Base-by-base conservation (phyloP, 2,113 vertebrate species). In the Neopipo cinnamomea region DNA sequence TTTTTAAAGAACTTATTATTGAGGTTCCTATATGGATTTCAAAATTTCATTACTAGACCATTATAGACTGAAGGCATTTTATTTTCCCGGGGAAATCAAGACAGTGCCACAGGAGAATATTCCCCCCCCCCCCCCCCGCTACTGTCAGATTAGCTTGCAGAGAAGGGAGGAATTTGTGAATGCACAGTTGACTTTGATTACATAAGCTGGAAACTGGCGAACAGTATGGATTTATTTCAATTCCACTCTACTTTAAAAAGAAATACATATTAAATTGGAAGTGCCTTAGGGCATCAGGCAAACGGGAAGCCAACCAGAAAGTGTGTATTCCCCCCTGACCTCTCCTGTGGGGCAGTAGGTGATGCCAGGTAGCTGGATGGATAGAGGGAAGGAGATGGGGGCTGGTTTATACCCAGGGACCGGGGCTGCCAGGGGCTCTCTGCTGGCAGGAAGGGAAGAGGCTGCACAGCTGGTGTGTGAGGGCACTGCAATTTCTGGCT, bases 121-220 rank as follows among this genome's bases (percentile, higher is more conserved):
- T 94, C 73, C 24, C 28, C 37, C 37, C 23, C 37, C 1, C 73
- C 24, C 28, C 37, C 37, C 23, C 37, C 1, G 2, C 67, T 66
- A 39, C 84, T 92, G 61, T 95, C 93, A 89, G 66, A 96, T 95
- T 75, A 81, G 93, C 79, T 93, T 44, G 75, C 50, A 52, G 82
- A 67, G 79, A 74, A 70, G 79, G 90, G 61, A 96, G 79, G 82
- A 94, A 96, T 94, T 93, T 81, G 61, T 88, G 92, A 96, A 80
- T 75, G 93, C 91, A 91, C 67, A 92, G 95, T 91, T 96, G 90
- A 92, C 61, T 91, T 85, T 74, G 85, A 87, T 96, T 96, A 92
- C 14, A 8, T 96, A 93, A 96, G 62, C 92, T 81, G 75, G 66
- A 87, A 92, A 86, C 47, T 49, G 85, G 73, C 20, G 1, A 91